Evolutionary conservation across 2,113 vertebrate species (phyloP).

Genomic region (Capreolus pygargus): DNA sequence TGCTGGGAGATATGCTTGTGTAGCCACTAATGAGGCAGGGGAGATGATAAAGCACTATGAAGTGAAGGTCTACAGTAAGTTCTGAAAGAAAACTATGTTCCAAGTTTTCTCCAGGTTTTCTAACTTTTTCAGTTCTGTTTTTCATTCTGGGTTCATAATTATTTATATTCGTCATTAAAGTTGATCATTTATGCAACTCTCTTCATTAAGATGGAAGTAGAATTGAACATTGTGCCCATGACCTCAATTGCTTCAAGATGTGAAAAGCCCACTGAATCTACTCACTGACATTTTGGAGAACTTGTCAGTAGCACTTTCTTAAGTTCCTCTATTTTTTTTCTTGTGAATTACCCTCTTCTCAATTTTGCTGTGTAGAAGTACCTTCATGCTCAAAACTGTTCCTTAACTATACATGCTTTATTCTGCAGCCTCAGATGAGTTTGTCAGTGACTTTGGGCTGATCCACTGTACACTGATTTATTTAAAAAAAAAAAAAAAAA

Average conservation of each 20-base stretch:
- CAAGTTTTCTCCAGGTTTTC: neutral
- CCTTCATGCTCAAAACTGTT: neutral
- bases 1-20: slow-evolving; percentile 92
- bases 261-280: neutral
- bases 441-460: neutral
- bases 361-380: neutral
- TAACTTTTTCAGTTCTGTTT: neutral
- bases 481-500: neutral
- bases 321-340: neutral
- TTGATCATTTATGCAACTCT: neutral
- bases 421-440: neutral
- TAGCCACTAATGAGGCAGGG: slow-evolving; percentile 96
- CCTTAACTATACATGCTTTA: neutral
- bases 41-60: slow-evolving; percentile 92
- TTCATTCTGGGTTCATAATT: neutral
- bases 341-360: neutral
- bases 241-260: neutral
- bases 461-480: neutral
- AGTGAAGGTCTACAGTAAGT: slow-evolving; percentile 95
- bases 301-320: neutral
- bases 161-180: neutral
- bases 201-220: neutral
- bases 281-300: neutral
- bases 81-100: neutral
- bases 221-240: neutral